Evolutionary conservation across 2,113 vertebrate genomes (phyloP), one percentile per base, ranked within the genome.

Genomic region (Xiphophorus hellerii): DNA sequence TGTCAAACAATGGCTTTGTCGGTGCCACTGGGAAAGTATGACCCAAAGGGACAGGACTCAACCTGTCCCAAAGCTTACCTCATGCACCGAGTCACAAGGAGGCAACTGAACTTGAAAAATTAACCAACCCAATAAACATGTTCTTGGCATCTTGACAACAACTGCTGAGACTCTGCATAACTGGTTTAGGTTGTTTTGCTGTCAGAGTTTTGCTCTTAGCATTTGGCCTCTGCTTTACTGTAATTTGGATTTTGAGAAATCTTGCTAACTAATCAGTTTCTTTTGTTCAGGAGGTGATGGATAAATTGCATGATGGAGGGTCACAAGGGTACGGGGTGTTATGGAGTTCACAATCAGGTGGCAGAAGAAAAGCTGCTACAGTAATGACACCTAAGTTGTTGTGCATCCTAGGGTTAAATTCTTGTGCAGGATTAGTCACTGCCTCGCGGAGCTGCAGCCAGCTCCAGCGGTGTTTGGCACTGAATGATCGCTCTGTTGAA

Each of bases 401-500:
- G 61, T 81, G 78, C 31, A 86, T 82, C 78, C 31, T 84, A 85
- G 89, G 89, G 92, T 92, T 94, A 91, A 92, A 93, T 91, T 93
- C 90, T 85, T 93, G 66, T 62, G 77, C 69, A 76, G 90, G 91
- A 93, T 93, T 93, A 92, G 82, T 71, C 78, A 80, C 86, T 87
- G 86, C 89, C 87, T 90, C 84, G 75, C 10, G 81, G 86, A 84
- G 89, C 88, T 84, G 74, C 81, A 89, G 89, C 84, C 83, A 78
- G 86, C 88, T 87, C 87, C 73, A 77, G 58, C 66, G 76, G 86
- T 86, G 83, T 91, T 86, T 87, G 69, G 82, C 86, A 91, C 85
- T 91, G 92, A 93, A 85, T 93, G 94, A 94, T 91, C 78, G 87
- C 89, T 80, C 75, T 64, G 80, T 90, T 92, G 91, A 92, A 93